phyloP scores from a whole-genome alignment of 2,797 vertebrate genomes.

The Sus cebifrons region DNA sequence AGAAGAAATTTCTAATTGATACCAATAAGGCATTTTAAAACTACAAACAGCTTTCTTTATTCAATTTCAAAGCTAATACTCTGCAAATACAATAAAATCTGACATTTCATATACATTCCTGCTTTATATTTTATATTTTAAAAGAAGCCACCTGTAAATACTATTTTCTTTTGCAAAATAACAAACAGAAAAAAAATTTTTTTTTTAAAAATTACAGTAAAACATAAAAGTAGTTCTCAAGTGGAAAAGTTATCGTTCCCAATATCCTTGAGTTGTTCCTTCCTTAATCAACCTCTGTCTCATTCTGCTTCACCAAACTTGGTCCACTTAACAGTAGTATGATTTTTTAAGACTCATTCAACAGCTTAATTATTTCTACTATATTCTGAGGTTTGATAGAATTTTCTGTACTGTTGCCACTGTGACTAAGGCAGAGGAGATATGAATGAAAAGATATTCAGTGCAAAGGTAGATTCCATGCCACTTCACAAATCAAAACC shows the following conservation, averaged over 20 bases:
- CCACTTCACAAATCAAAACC: conserved; percentile 90
- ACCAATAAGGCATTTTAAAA: conserved; percentile 96
- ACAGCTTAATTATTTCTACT: conserved; percentile 94
- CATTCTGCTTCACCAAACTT: conserved; percentile 92
- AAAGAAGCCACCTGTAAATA: conserved; percentile 98
- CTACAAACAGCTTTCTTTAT: conserved; percentile 96
- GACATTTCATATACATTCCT: conserved; percentile 98
- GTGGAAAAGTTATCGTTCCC: conserved; percentile 94
- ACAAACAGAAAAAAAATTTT: conserved; percentile 87
- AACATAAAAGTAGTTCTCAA: conserved; percentile 96
- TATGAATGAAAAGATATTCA: conserved; percentile 92
- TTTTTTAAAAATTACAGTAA: conserved; percentile 94
- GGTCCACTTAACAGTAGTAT: conserved; percentile 95
- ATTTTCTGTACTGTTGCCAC: conserved; percentile 93
- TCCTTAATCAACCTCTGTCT: conserved; percentile 90
- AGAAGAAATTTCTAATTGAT: conserved; percentile 95
- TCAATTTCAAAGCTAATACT: conserved; percentile 97
- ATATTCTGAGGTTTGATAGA: conserved; percentile 95
- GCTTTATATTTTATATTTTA: conserved; percentile 97
- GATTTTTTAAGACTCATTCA: conserved; percentile 93
- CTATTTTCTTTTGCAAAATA: conserved; percentile 96
- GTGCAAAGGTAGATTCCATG: conserved; percentile 94
- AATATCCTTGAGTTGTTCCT: conserved; percentile 91
- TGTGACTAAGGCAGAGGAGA: conserved; percentile 93
- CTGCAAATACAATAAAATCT: conserved; percentile 98